Conservation (phyloP, 2,113 vertebrate species). For the Numida meleagris region DNA sequence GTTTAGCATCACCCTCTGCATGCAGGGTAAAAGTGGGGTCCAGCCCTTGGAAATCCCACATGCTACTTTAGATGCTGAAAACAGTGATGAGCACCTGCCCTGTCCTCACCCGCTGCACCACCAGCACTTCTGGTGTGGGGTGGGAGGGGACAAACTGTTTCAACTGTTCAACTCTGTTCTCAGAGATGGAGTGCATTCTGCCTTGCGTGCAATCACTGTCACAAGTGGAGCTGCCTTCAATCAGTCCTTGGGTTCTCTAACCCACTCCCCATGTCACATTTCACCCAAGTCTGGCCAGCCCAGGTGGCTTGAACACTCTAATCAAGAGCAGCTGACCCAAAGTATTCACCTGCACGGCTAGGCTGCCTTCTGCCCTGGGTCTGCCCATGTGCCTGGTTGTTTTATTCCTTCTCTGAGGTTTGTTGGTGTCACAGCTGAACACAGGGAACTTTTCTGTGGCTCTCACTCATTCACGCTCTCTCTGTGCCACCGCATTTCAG, state of each 20-base stretch:
- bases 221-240: not conserved
- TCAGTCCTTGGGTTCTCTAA: not conserved
- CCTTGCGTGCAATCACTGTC: not conserved
- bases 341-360: not conserved
- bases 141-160: not conserved
- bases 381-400: not conserved
- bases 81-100: not conserved
- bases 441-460: not conserved
- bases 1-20: fast-evolving
- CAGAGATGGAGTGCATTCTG: not conserved
- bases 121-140: fast-evolving
- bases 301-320: not conserved
- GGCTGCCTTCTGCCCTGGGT: not conserved
- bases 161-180: not conserved
- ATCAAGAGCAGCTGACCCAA: not conserved
- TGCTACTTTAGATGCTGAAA: not conserved
- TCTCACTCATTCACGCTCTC: not conserved
- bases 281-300: not conserved
- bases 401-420: not conserved
- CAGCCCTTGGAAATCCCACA: not conserved
- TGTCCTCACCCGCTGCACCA: not conserved
- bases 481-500: not conserved
- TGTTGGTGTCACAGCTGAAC: not conserved
- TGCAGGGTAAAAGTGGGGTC: not conserved
- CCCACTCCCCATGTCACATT: not conserved